phyloP scores from a whole-genome alignment of 2,113 vertebrate genomes.

The Okapia johnstoni region DNA sequence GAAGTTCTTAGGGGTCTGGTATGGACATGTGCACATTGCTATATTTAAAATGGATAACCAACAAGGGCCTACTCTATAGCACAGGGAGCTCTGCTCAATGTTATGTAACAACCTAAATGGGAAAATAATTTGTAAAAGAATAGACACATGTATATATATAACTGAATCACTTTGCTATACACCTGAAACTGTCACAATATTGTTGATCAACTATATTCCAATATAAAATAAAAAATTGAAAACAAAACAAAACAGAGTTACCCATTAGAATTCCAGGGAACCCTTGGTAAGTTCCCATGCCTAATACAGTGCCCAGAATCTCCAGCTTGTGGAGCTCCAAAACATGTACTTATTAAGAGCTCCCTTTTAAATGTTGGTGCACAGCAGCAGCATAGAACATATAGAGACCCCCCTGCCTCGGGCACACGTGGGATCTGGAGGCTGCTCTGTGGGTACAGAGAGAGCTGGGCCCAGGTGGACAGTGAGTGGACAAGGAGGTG shows the following conservation, averaged over 20 bases:
- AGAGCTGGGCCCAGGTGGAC: not conserved
- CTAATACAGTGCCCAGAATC: not conserved
- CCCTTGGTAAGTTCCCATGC: rapidly evolving
- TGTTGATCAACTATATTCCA: not conserved
- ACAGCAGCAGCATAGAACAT: too few relatives aligned
- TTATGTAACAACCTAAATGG: not conserved
- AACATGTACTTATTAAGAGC: not conserved
- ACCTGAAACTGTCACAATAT: not conserved
- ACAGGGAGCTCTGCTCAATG: not conserved
- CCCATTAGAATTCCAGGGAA: not conserved
- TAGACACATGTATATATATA: not conserved
- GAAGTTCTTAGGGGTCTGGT: not conserved
- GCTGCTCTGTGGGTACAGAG: too few relatives aligned
- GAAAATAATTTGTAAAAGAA: not conserved
- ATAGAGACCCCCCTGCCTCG: not conserved
- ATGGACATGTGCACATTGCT: not conserved
- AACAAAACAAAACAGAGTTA: not conserved
- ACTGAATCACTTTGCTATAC: not conserved
- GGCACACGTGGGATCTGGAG: not conserved
- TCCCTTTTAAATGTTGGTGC: not conserved
- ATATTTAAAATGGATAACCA: not conserved
- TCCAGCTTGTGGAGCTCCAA: not conserved
- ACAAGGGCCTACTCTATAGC: not conserved
- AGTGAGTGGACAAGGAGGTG: not conserved
- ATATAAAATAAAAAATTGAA: not conserved